Evolutionary conservation across 1,140 invertebrate species (phyloP), one percentile per base, ranked within the genome.

Genomic region (Drosophila pallidifrons): DNA sequence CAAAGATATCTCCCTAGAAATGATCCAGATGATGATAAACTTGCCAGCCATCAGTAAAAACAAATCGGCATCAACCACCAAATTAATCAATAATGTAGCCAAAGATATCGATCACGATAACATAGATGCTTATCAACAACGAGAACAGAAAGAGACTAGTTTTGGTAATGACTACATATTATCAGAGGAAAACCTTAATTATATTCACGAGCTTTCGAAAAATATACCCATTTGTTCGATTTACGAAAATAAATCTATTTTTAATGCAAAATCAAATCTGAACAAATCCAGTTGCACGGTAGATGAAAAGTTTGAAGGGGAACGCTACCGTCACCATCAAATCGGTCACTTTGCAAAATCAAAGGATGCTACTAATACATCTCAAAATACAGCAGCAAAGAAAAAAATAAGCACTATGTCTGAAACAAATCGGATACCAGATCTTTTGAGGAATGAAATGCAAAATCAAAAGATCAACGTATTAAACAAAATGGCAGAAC

Each of bases 241-340:
- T 0, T 92, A 87, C 59, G 92, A 92, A 52, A 92, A 92, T 47
- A 92, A 92, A 54, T 92, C 92, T 0, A 92, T 92, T 30, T 92
- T 91, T 46, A 75, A 91, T 68, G 13, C 46, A 6, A 74, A 54
- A 16, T 6, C 54, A 2, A 63, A 59, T 13, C n/a, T 57, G 15
- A 47, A 35, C 3, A 47, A 67, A 35, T 16, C 61, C 13, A 59
- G 72, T 41, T 67, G 49, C 4, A 77, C 79, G 1, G 72, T 88
- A 3, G 74, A 91, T 51, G 83, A 92, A 74, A 79, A 81, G 69
- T 55, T 92, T 0, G 55, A 65, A 16, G 87, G 79, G 81, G 76
- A 91, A 41, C 69, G 89, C 10, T 10, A 72, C 5, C 30, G 63
- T 5, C 46, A 51, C 43, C 7, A 46, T 6, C 13, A 7, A 13